phyloP scores from a whole-genome alignment of 2,888 invertebrate species.

The Serrognathus titanus region DNA sequence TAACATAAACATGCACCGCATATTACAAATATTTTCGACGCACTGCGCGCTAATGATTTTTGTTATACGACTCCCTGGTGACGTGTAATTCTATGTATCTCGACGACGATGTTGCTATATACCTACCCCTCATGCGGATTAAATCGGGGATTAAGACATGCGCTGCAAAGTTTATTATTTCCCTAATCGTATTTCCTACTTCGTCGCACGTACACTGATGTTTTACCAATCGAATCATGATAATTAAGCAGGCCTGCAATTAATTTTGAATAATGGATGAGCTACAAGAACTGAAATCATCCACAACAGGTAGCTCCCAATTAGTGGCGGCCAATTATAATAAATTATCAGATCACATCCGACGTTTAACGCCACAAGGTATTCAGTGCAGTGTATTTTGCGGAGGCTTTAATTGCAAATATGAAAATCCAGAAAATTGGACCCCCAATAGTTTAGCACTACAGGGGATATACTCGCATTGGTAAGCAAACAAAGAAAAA shows the following conservation, averaged over 20 bases:
- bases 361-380: conserved; percentile 64
- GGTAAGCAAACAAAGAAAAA: conserved; percentile 55
- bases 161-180: background rate
- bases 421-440: conserved; percentile 67
- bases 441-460: conserved; percentile 63
- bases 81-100: background rate
- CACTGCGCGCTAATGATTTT: conserved; percentile 2
- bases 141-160: background rate
- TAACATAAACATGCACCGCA: background rate
- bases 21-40: background rate
- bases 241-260: background rate
- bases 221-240: background rate
- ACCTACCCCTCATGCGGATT: background rate
- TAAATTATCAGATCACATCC: conserved; percentile 55
- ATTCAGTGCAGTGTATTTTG: conserved; percentile 81
- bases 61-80: background rate
- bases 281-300: conserved; percentile 32
- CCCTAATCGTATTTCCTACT: background rate
- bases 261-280: conserved; percentile 28
- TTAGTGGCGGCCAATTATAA: conserved; percentile 50
- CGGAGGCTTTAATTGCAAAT: conserved; percentile 78
- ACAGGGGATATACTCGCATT: conserved; percentile 78
- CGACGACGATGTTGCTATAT: too few species aligned
- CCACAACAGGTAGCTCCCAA: conserved; percentile 27
- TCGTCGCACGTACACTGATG: background rate